phyloP scores from a whole-genome alignment of 2,797 vertebrate species.

The Harpagifer antarcticus region DNA sequence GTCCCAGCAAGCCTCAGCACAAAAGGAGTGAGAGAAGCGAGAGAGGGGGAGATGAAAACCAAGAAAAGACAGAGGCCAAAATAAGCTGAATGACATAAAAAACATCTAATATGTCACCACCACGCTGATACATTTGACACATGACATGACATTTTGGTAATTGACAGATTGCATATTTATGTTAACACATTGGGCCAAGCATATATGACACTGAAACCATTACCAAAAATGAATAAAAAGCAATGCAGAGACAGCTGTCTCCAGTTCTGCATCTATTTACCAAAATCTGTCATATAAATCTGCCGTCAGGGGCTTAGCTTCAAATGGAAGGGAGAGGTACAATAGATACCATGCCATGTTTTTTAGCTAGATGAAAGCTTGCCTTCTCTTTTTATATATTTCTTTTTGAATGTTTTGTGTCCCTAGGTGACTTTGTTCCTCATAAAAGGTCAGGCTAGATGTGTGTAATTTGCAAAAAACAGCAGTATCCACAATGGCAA shows the following conservation, averaged over 20 bases:
- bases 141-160: constrained; percentile 37
- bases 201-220: constrained; percentile 18
- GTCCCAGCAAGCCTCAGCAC: constrained; percentile 41
- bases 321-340: not conserved
- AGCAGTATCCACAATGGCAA: not conserved
- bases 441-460: not conserved
- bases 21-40: constrained; percentile 35
- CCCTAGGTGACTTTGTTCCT: not conserved
- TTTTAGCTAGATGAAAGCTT: constrained; percentile 5
- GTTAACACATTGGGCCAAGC: not conserved
- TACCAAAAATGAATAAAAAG: not conserved
- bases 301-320: not conserved
- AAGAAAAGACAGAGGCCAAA: constrained; percentile 35
- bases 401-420: not conserved
- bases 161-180: constrained; percentile 22
- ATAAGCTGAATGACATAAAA: constrained; percentile 46
- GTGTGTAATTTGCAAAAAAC: not conserved
- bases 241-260: constrained; percentile 7
- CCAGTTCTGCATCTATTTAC: constrained; percentile 14
- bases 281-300: not conserved
- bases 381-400: not conserved
- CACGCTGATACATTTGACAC: constrained; percentile 41
- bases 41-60: constrained; percentile 11
- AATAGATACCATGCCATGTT: not conserved
- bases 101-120: constrained; percentile 20